Evolutionary conservation across 2,797 vertebrate genomes (phyloP).

Genomic region (Tauraco hartlaubi): DNA sequence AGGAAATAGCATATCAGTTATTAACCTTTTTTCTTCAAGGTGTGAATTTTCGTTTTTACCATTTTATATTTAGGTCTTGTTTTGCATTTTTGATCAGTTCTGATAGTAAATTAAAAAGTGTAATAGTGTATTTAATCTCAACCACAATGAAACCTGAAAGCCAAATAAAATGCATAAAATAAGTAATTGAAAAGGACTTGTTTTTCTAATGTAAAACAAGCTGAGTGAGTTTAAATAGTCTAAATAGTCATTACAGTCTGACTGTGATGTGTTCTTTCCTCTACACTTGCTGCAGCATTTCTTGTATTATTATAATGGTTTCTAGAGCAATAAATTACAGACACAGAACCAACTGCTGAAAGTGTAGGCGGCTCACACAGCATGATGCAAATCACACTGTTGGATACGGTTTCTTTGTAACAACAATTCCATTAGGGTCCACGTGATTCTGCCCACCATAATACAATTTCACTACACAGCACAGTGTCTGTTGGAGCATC

Average conservation of each 20-base stretch:
- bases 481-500: neutral
- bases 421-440: slow-evolving; percentile 44
- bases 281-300: slow-evolving; percentile 65
- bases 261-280: slow-evolving; percentile 77
- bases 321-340: slow-evolving; percentile 78
- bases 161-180: slow-evolving; percentile 53
- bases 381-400: slow-evolving; percentile 58
- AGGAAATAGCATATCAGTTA: neutral
- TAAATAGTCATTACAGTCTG: slow-evolving; percentile 78
- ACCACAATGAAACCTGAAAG: slow-evolving; percentile 52
- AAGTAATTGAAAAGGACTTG: slow-evolving; percentile 69
- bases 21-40: neutral
- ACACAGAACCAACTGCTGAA: slow-evolving; percentile 65
- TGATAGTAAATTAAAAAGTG: slow-evolving; percentile 24
- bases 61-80: neutral
- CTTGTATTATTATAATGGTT: slow-evolving; percentile 76
- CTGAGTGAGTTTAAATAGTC: slow-evolving; percentile 75
- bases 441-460: slow-evolving; percentile 28
- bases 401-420: slow-evolving; percentile 48
- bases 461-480: neutral
- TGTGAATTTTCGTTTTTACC: neutral
- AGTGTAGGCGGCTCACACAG: slow-evolving; percentile 70
- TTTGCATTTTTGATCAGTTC: slow-evolving; percentile 42
- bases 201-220: slow-evolving; percentile 73
- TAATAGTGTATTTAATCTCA: slow-evolving; percentile 53